Evolutionary conservation across 1,140 invertebrate genomes (phyloP), one percentile per base, ranked within the genome.

Genomic region (Calosoma granatense): DNA sequence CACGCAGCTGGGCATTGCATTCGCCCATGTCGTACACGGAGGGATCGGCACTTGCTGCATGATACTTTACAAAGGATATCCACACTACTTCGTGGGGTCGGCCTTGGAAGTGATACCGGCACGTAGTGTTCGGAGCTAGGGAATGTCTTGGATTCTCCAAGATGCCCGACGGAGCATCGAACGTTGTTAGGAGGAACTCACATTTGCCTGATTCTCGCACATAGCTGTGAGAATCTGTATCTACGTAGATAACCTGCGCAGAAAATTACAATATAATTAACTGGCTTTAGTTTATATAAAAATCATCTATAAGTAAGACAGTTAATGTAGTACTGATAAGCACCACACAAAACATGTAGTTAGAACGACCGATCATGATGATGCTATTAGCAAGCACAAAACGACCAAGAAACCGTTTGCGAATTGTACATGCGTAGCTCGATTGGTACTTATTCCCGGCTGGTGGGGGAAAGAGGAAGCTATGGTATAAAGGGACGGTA

Each of bases 51-150:
- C 76, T 79, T 2, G 82, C 80, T 1, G 85, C 82, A 69, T 88
- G 84, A 64, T 88, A 90, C 69, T 89, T 89, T 65, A 89, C 81
- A 63, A 92, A 90, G 1, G 87, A 87, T 57, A 90, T 78, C 88
- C 88, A 92, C 15, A 92, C 85, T 51, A 87, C 83, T 71, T 90
- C 87, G 57, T 84, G 81, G 14, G 79, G 72, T 43, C 82, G 81
- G 14, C 86, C 87, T 61, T 87, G 84, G 65, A 92, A 82, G 65
- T 90, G 86, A 70, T 92, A 94, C 14, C 90, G 76, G 66, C 90
- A 94, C 0, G 88, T 92, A 6, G 86, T 91, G 65, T 92, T 92
- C 0, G 87, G 82, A 0, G 90, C 84, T 22, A 92, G 68, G 0
- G 89, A 90, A 67, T 92, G 89, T 22, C 82, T 75, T 0, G 90